These are phyloP conservation scores for Chloroceryle aenea DNA, from an alignment of 2,113 vertebrate species.

Conservation along the genomic window DNA sequence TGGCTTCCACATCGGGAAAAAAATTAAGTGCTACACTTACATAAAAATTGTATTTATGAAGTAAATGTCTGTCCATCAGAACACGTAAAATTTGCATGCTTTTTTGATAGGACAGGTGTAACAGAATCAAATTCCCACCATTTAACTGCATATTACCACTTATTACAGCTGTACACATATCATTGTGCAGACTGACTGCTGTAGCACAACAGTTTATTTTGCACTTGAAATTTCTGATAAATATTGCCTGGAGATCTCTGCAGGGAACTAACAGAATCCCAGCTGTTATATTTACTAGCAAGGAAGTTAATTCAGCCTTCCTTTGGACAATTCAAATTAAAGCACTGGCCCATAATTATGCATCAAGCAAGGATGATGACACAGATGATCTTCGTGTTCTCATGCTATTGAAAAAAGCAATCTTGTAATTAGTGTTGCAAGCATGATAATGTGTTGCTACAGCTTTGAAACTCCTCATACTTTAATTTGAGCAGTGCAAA, in stretches of 20 bases:
- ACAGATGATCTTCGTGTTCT: constrained; percentile 26
- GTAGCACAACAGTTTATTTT: constrained; percentile 51
- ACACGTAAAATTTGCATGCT: neutral
- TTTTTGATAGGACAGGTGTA: neutral
- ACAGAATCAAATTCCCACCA: neutral
- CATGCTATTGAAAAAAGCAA: constrained; percentile 8
- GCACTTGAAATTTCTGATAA: constrained; percentile 73
- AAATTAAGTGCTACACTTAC: neutral
- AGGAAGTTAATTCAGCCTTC: constrained; percentile 59
- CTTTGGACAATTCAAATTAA: constrained; percentile 59
- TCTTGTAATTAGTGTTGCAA: constrained; percentile 24
- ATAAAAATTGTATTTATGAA: neutral
- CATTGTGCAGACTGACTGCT: neutral
- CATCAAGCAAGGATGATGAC: constrained; percentile 29
- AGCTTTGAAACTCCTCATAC: neutral
- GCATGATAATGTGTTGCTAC: neutral
- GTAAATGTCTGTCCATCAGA: neutral
- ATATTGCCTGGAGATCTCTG: constrained; percentile 66
- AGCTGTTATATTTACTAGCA: constrained; percentile 69
- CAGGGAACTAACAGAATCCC: constrained; percentile 67
- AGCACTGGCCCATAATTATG: constrained; percentile 32
- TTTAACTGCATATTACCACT: neutral
- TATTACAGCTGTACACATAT: constrained; percentile 1
- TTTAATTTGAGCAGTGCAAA: neutral
- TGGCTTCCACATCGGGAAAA: neutral